Evolutionary conservation across 2,888 invertebrate genomes (phyloP).

Genomic region (Drosophila engyochracea): DNA sequence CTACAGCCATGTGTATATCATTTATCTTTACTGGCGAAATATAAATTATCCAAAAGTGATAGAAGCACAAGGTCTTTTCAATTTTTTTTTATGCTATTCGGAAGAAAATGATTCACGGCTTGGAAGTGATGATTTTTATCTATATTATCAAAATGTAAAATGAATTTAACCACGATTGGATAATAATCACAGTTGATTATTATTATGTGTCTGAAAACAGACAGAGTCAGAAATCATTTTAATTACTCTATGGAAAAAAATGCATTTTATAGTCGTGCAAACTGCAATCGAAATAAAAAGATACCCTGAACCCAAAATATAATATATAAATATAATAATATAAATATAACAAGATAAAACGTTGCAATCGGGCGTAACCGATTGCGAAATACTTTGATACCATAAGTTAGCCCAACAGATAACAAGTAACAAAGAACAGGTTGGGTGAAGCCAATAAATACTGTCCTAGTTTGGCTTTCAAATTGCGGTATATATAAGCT

Average conservation of each 20-base stretch:
- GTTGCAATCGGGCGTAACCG: background rate
- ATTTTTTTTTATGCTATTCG: background rate
- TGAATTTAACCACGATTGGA: background rate
- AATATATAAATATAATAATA: background rate
- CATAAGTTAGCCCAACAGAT: too few relatives aligned
- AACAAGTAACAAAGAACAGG: too few relatives aligned
- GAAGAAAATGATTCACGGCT: conserved; percentile 2
- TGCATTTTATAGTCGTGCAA: background rate
- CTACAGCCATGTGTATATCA: conserved; percentile 5
- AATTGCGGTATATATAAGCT: too few relatives aligned
- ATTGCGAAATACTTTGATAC: background rate
- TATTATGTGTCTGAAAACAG: background rate
- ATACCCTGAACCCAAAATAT: background rate
- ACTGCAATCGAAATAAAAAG: background rate
- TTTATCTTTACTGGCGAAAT: conserved; percentile 8
- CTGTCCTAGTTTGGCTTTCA: too few relatives aligned
- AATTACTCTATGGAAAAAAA: background rate
- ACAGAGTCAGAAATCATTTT: background rate
- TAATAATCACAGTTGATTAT: background rate
- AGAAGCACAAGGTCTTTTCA: background rate
- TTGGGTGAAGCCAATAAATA: too few relatives aligned
- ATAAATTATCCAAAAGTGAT: background rate
- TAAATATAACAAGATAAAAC: background rate
- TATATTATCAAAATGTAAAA: background rate
- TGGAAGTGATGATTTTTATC: background rate